Percentiles rank a stretch among this genome's conserved stretches.
These are phyloP conservation scores for Carettochelys insculpta DNA, from an alignment of 2,113 vertebrate genomes.

Conservation along the genomic window DNA sequence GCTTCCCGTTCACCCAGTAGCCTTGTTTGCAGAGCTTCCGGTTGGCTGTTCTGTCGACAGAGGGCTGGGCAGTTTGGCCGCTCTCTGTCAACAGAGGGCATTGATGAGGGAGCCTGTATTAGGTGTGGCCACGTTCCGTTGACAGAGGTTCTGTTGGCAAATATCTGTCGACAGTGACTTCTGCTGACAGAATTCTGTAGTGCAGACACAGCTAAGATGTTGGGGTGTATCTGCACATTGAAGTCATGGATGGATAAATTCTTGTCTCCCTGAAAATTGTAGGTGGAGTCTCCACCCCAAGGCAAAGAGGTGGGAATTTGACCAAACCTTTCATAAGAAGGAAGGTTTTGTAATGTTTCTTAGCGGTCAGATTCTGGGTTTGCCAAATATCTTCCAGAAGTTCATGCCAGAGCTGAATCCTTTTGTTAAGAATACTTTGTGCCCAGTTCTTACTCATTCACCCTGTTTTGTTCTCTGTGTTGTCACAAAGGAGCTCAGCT, in stretches of 20 bases:
- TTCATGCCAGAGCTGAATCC: not conserved
- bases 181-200: too few species aligned
- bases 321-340: not conserved
- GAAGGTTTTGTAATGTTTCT: not conserved
- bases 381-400: not conserved
- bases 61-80: too few species aligned
- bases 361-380: not conserved
- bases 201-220: too few species aligned
- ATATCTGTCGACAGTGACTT: too few species aligned
- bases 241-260: not conserved
- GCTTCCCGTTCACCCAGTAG: too few species aligned
- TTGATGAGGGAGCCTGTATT: too few species aligned
- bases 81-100: too few species aligned
- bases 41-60: too few species aligned
- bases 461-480: not conserved
- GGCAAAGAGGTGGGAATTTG: not conserved
- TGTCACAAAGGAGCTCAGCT: not conserved
- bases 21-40: too few species aligned
- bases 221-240: not conserved
- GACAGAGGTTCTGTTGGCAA: too few species aligned
- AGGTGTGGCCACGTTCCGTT: too few species aligned
- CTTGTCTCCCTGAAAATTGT: not conserved
- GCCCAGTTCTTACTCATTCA: not conserved
- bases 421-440: not conserved
- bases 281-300: not conserved